These are phyloP conservation scores for Nymphicus hollandicus DNA, from an alignment of 2,113 vertebrate genomes.

Conservation along the genomic window DNA sequence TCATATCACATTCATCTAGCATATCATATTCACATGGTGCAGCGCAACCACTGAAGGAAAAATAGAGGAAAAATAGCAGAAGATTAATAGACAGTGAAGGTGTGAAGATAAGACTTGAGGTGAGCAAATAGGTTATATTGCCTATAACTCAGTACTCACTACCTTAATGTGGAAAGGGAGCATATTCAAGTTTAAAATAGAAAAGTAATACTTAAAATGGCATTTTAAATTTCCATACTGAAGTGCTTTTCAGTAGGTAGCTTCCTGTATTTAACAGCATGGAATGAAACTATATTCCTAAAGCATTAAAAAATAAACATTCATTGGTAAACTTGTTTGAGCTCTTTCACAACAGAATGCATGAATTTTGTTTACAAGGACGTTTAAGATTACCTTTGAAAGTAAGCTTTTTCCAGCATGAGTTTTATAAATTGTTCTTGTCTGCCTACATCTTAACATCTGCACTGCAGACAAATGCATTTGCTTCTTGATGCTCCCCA, in stretches of 20 bases:
- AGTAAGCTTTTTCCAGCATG: not conserved
- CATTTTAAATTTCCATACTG: not conserved
- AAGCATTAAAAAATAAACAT: not conserved
- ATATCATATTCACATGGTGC: not conserved
- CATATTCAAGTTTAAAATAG: not conserved
- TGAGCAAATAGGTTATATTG: not conserved
- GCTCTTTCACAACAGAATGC: not conserved
- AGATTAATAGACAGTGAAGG: not conserved
- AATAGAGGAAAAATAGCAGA: not conserved
- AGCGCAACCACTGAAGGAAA: not conserved
- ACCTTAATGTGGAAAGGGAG: not conserved
- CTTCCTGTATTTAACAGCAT: not conserved
- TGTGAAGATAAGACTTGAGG: not conserved
- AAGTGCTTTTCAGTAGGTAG: not conserved
- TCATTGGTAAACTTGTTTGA: not conserved
- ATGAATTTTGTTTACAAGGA: not conserved
- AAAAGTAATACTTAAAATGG: not conserved
- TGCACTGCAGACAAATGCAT: not conserved
- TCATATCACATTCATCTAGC: not conserved
- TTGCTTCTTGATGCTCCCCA: not conserved
- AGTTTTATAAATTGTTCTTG: not conserved
- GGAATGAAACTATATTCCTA: not conserved
- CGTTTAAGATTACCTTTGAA: not conserved
- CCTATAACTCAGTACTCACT: not conserved
- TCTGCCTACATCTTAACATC: not conserved